A percentile compares a stretch with the other conserved stretches of the same genome.
phyloP scores from a whole-genome alignment of 1,140 invertebrate species.

The Thaumatotibia leucotreta region DNA sequence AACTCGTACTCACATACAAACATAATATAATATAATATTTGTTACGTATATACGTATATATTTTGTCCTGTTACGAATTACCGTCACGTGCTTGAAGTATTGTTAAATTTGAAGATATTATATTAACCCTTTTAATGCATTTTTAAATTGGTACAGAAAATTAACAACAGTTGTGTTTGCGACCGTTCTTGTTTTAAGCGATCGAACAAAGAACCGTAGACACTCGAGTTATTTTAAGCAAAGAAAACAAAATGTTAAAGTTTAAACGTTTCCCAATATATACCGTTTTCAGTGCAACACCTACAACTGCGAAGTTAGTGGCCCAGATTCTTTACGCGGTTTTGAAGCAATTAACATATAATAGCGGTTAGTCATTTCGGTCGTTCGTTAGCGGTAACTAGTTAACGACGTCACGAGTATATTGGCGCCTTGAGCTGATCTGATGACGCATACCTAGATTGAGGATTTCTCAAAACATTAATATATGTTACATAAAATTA shows the following conservation, averaged over 20 bases:
- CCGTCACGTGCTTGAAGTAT: too few species aligned
- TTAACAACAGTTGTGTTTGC: too few species aligned
- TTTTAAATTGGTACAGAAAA: too few species aligned
- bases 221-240: neutral
- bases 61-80: too few species aligned
- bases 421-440: neutral
- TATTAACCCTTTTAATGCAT: too few species aligned
- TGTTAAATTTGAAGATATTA: too few species aligned
- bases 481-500: neutral
- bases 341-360: slow-evolving; percentile 6
- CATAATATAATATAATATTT: too few species aligned
- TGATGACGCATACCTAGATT: neutral
- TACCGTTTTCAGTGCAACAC: neutral
- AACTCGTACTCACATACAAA: too few species aligned
- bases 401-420: neutral
- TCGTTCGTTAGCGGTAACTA: neutral
- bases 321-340: neutral
- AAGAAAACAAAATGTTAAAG: neutral
- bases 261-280: neutral
- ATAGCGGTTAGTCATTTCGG: neutral
- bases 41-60: too few species aligned
- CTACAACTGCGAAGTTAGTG: neutral
- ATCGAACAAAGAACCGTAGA: neutral
- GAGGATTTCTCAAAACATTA: neutral
- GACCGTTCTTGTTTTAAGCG: neutral